Evolutionary conservation across 2,888 invertebrate species (phyloP).

Genomic region (Watsonalla cultraria): DNA sequence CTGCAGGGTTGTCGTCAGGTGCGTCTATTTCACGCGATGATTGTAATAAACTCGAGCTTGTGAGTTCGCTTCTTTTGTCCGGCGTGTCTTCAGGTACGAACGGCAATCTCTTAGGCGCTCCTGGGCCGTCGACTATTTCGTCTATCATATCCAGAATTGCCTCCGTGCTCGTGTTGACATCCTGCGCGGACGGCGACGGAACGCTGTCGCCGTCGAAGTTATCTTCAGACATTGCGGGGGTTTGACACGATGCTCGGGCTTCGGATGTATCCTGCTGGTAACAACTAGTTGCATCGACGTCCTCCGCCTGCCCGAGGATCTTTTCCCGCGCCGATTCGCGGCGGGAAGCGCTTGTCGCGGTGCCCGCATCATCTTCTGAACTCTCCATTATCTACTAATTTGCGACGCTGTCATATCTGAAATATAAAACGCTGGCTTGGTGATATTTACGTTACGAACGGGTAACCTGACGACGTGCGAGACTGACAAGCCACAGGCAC

Average conservation of each 20-base stretch:
- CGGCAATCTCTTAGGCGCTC: slow-evolving; percentile 59
- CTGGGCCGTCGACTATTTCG: slow-evolving; percentile 71
- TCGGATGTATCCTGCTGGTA: slow-evolving; percentile 53
- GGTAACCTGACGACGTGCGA: slow-evolving; percentile 76
- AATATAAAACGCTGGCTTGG: slow-evolving; percentile 72
- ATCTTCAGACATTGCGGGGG: slow-evolving; percentile 66
- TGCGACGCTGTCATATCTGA: slow-evolving; percentile 75
- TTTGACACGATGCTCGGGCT: slow-evolving; percentile 50
- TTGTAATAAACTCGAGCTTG: slow-evolving; percentile 11
- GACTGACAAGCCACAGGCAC: slow-evolving; percentile 77
- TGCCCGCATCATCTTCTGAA: slow-evolving; percentile 77
- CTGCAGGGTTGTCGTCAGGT: slow-evolving; percentile 14
- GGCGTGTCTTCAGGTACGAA: slow-evolving; percentile 21
- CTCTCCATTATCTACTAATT: slow-evolving; percentile 79
- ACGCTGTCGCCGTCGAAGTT: slow-evolving; percentile 71
- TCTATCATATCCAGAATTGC: slow-evolving; percentile 76
- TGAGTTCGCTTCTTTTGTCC: slow-evolving; percentile 10
- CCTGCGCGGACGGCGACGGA: slow-evolving; percentile 67
- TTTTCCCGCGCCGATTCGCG: slow-evolving; percentile 77
- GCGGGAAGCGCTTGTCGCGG: slow-evolving; percentile 75
- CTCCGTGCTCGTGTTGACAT: slow-evolving; percentile 72
- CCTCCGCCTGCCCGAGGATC: slow-evolving; percentile 61
- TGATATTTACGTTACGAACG: slow-evolving; percentile 74
- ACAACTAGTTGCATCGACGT: slow-evolving; percentile 63
- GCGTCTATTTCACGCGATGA: slow-evolving; percentile 15